Conservation (phyloP, 2,113 vertebrate genomes). For the Proteles cristata region DNA sequence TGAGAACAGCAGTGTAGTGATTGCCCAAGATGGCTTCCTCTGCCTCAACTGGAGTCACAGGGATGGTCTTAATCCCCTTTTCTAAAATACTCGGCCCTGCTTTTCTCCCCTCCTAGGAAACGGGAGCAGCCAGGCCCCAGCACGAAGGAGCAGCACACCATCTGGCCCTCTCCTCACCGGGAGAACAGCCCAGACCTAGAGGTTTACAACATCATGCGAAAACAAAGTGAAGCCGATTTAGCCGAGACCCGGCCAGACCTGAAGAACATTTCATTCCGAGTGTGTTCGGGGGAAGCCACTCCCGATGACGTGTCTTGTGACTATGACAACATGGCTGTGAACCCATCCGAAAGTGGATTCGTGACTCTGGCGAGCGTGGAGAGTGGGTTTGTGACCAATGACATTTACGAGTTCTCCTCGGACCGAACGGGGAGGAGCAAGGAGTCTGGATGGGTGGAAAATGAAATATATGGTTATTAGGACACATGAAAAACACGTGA, state of each 20-base stretch:
- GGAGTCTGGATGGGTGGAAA: conserved; percentile 95
- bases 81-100: not conserved
- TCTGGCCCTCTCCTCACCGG: conserved; percentile 83
- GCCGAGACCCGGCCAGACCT: conserved; percentile 90
- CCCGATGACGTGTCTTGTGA: conserved; percentile 84
- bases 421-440: conserved; percentile 78
- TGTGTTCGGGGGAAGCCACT: conserved; percentile 74
- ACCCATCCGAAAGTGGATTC: conserved; percentile 87
- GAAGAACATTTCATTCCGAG: conserved; percentile 94
- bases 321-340: conserved; percentile 85
- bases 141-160: conserved; percentile 82
- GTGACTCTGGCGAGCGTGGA: conserved; percentile 89
- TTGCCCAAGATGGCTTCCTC: not conserved
- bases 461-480: conserved; percentile 96
- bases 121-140: conserved; percentile 80
- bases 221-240: conserved; percentile 93
- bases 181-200: conserved; percentile 88
- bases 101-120: conserved; percentile 83
- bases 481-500: not conserved
- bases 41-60: not conserved
- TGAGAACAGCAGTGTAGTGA: not conserved
- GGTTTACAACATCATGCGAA: conserved; percentile 92
- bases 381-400: conserved; percentile 95
- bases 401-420: conserved; percentile 93
- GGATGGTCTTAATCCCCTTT: not conserved